A percentile compares a stretch with the other conserved stretches of the same genome.
Conservation (phyloP, 2,113 vertebrate species). For the Sula dactylatra region DNA sequence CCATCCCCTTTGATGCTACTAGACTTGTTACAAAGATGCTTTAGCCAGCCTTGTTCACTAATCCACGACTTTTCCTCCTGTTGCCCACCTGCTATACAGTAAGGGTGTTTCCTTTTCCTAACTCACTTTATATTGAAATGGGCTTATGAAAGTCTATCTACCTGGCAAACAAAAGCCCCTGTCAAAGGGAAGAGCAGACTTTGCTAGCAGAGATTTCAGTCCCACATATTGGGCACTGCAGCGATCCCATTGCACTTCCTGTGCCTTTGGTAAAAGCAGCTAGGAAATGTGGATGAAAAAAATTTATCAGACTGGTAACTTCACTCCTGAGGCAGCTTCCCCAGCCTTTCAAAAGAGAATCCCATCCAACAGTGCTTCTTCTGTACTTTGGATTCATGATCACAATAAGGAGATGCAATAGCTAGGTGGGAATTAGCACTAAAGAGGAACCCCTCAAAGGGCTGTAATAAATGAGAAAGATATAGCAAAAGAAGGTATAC, state of each 20-base stretch:
- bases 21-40: background rate
- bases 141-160: background rate
- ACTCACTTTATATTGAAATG: too few species aligned
- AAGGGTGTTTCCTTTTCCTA: background rate
- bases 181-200: background rate
- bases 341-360: background rate
- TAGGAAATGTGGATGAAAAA: background rate
- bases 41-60: background rate
- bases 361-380: background rate
- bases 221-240: background rate
- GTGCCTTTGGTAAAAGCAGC: background rate
- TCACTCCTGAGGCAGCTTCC: background rate
- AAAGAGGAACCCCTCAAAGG: background rate
- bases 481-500: background rate
- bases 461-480: background rate
- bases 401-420: background rate
- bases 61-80: accelerated
- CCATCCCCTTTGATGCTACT: background rate
- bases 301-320: background rate
- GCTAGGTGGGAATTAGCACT: background rate
- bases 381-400: background rate
- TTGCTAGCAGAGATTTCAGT: background rate
- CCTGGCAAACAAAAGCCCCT: background rate
- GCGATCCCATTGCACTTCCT: background rate
- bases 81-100: background rate